Base-by-base conservation (phyloP, 2,888 invertebrate species). In the Dolichomitus sp. region DNA sequence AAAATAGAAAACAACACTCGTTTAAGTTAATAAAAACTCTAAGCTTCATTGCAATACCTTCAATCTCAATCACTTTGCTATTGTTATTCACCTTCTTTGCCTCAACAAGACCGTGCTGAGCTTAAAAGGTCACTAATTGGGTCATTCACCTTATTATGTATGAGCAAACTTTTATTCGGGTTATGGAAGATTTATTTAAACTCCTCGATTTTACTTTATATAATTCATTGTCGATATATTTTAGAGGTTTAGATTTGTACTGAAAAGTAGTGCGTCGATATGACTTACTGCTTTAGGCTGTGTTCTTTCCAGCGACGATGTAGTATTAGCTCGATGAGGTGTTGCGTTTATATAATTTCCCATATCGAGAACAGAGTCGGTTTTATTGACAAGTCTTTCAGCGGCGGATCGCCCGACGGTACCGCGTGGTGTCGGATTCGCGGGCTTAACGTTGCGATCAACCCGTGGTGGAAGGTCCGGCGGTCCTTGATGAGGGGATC, bases 401-500 rank as follows among this genome's bases (percentile, higher is more conserved):
- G 95, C 95, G 54, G 95, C 89, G 88, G 94, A 91, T 42, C 94
- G 90, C 4, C 84, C 95, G 92, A 89, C 93, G 90, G 84, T 94
- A 88, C 66, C 94, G 87, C 90, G 90, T 90, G 94, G 89, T 89
- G 94, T 85, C 93, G 94, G 90, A 74, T 85, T 88, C 1, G 92
- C 95, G 0, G 98, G 98, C 90, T 98, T 97, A 2, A 95, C 96
- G 79, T 96, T 97, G 37, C 97, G 95, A 93, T 97, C 97, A 27
- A 98, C 96, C 74, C 98, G 95, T 1, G 98, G 98, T 0, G 98
- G 98, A 81, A 98, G 94, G 94, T 98, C 98, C 1, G 98, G 98
- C 19, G 96, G 96, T 90, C 91, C 93, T 75, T 94, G 95, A 30
- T 93, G 94, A 30, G 93, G 89, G 83, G 92, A 85, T 87, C 92